Conservation (phyloP, 2,113 vertebrate genomes). For the Macrotus californicus region DNA sequence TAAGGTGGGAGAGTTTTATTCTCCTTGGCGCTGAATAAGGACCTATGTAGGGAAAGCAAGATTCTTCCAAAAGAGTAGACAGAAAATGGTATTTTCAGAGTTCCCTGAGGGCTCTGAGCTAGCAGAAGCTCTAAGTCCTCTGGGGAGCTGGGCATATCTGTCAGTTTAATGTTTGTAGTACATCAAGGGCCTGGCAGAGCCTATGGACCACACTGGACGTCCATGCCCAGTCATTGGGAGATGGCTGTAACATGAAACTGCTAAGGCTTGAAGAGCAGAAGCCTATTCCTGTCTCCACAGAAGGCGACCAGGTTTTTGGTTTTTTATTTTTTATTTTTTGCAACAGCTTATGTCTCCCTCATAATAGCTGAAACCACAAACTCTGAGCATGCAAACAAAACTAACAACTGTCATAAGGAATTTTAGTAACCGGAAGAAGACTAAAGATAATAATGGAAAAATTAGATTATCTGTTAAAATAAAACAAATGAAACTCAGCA, state of each 20-base stretch:
- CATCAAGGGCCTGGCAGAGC: not conserved
- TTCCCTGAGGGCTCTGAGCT: not conserved
- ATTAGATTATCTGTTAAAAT: not conserved
- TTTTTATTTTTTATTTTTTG: not conserved
- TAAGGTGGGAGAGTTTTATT: too few relatives aligned
- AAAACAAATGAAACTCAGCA: not conserved
- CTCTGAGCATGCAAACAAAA: not conserved
- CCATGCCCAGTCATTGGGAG: not conserved
- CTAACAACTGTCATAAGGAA: not conserved
- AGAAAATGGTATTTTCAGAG: not conserved
- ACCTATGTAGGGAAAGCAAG: not conserved
- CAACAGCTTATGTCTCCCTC: not conserved
- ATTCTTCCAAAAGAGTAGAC: not conserved
- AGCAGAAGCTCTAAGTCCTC: not conserved
- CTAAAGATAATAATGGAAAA: not conserved
- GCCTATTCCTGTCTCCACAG: not conserved
- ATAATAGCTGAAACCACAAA: not conserved
- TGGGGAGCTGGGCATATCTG: not conserved
- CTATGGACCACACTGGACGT: not conserved
- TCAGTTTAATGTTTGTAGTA: not conserved
- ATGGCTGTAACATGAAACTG: not conserved
- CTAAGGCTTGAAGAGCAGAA: not conserved
- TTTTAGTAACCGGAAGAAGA: not conserved
- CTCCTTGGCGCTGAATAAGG: not conserved
- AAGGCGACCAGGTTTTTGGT: not conserved